These are phyloP conservation scores for Agonopterix arenella DNA, from an alignment of 2,888 invertebrate genomes.

Conservation along the genomic window DNA sequence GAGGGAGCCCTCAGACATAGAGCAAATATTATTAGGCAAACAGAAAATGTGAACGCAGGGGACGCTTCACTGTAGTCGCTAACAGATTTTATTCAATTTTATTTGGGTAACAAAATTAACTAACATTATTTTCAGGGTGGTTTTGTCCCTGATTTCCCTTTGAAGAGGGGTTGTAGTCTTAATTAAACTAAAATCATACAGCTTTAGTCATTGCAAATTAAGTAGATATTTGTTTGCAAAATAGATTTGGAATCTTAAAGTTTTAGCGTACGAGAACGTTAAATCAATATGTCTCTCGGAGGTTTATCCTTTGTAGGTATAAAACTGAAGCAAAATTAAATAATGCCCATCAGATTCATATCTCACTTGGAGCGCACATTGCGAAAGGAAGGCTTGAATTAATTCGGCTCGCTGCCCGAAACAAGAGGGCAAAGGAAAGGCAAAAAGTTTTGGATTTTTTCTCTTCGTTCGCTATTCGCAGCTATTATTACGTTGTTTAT, in stretches of 20 bases:
- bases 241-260: too few species aligned
- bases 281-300: neutral
- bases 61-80: slow-evolving; percentile 13
- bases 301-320: slow-evolving; percentile 3
- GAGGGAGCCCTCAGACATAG: slow-evolving; percentile 50
- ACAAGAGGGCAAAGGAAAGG: slow-evolving; percentile 27
- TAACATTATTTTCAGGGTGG: neutral
- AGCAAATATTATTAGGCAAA: slow-evolving; percentile 47
- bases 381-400: slow-evolving; percentile 26
- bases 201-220: too few species aligned
- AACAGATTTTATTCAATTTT: too few species aligned
- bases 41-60: slow-evolving; percentile 28
- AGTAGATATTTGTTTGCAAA: too few species aligned
- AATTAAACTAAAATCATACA: too few species aligned
- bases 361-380: slow-evolving; percentile 26
- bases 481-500: neutral
- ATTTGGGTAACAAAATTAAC: too few species aligned
- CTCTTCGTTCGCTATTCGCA: slow-evolving; percentile 7
- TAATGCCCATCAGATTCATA: slow-evolving; percentile 23
- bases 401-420: slow-evolving; percentile 24
- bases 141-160: neutral
- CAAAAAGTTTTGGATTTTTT: slow-evolving; percentile 21
- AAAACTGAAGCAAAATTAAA: neutral
- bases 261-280: too few species aligned
- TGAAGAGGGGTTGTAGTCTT: neutral